phyloP scores from a whole-genome alignment of 2,888 invertebrate genomes.

The Drosophila mayaguana region DNA sequence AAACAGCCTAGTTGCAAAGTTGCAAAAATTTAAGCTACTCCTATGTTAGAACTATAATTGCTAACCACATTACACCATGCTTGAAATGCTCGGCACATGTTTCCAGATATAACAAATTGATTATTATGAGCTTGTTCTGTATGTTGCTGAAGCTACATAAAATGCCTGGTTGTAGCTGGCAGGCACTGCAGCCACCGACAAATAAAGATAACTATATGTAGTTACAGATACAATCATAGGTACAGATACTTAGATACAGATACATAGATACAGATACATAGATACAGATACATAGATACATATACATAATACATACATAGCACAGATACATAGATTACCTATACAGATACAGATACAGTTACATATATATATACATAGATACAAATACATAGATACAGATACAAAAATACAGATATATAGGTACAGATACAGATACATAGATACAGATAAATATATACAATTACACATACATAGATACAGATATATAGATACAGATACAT shows the following conservation, averaged over 20 bases:
- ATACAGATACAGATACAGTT: neutral
- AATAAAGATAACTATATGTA: neutral
- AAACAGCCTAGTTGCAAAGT: conserved; percentile 31
- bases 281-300: neutral
- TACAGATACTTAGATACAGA: neutral
- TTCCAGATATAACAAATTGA: conserved; percentile 36
- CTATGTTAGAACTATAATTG: conserved; percentile 9
- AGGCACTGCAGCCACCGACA: neutral
- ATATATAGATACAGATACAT: neutral
- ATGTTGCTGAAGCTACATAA: conserved; percentile 29
- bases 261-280: neutral
- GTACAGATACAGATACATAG: too few species aligned
- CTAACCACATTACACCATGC: conserved; percentile 24
- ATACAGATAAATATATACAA: neutral
- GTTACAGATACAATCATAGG: neutral
- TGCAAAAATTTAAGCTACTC: conserved; percentile 28
- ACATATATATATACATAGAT: too few species aligned
- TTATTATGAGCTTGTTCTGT: conserved; percentile 33
- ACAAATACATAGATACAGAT: neutral
- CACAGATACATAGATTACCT: neutral
- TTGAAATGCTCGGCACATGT: conserved; percentile 12
- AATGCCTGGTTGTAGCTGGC: conserved; percentile 28
- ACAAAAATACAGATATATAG: neutral
- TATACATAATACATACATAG: neutral
- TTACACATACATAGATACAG: neutral